A percentile compares a stretch with the other conserved stretches of the same genome.
These are phyloP conservation scores for Boloria selene DNA, from an alignment of 2,888 invertebrate genomes.

Conservation along the genomic window DNA sequence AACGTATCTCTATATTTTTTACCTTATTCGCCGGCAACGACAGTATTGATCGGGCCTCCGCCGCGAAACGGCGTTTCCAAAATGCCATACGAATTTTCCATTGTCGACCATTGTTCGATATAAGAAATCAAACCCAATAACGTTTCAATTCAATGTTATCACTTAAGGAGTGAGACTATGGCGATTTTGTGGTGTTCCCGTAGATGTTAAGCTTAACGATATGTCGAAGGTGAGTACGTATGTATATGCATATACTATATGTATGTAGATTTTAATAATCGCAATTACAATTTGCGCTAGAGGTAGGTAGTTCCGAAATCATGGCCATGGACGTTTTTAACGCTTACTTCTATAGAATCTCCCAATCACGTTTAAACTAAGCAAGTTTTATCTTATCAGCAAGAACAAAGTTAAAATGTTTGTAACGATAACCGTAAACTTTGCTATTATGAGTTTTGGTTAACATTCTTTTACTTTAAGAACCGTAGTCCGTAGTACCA, in stretches of 20 bases:
- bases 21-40: constrained; percentile 63
- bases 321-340: constrained; percentile 52
- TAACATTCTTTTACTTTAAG: not conserved
- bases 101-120: constrained; percentile 55
- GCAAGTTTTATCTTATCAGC: constrained; percentile 27
- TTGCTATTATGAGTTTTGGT: not conserved
- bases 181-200: constrained; percentile 48
- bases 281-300: constrained; percentile 49
- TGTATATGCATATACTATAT: constrained; percentile 19
- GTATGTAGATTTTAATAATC: constrained; percentile 44
- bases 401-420: constrained; percentile 17
- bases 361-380: constrained; percentile 16
- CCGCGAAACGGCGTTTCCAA: constrained; percentile 65
- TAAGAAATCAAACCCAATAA: constrained; percentile 39
- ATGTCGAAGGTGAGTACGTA: constrained; percentile 74
- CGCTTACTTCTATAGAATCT: constrained; percentile 23
- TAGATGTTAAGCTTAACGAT: constrained; percentile 53
- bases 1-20: constrained; percentile 62
- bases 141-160: constrained; percentile 34
- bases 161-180: constrained; percentile 58
- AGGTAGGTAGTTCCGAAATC: constrained; percentile 63
- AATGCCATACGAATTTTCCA: constrained; percentile 63
- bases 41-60: constrained; percentile 78
- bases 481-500: not conserved
- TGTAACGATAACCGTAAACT: not conserved